Evolutionary conservation across 1,140 invertebrate species (phyloP).

Genomic region (Heliconius hewitsoni): DNA sequence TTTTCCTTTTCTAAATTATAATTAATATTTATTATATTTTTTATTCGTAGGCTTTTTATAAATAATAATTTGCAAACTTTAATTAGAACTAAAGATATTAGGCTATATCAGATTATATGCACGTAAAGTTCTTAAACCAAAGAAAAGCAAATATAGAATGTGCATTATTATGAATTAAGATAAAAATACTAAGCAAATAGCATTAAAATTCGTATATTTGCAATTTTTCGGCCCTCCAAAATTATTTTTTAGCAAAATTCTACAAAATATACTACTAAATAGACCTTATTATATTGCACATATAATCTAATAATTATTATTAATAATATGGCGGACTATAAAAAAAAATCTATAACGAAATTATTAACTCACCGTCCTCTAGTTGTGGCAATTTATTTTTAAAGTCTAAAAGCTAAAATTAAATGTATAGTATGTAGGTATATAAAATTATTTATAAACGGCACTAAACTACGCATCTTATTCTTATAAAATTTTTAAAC

Average conservation of each 20-base stretch:
- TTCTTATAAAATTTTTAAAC: background rate
- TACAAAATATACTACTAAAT: background rate
- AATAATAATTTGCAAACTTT: background rate
- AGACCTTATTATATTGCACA: background rate
- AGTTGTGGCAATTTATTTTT: background rate
- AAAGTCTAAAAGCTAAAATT: background rate
- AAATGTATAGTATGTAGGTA: background rate
- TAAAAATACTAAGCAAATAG: background rate
- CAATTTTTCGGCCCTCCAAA: background rate
- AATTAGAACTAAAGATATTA: background rate
- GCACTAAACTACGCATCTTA: background rate
- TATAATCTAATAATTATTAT: background rate
- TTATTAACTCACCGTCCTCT: constrained; percentile 5
- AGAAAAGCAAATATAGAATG: background rate
- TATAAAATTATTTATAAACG: background rate
- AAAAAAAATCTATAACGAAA: background rate
- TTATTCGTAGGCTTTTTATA: background rate
- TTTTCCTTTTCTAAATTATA: no score
- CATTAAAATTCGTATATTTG: background rate
- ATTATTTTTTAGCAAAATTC: background rate
- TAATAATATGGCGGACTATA: background rate
- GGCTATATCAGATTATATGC: background rate
- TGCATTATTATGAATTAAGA: background rate
- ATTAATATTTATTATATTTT: background rate
- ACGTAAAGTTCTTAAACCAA: background rate